phyloP scores from a whole-genome alignment of 1,140 invertebrate genomes.

The Acromyrmex charruanus region DNA sequence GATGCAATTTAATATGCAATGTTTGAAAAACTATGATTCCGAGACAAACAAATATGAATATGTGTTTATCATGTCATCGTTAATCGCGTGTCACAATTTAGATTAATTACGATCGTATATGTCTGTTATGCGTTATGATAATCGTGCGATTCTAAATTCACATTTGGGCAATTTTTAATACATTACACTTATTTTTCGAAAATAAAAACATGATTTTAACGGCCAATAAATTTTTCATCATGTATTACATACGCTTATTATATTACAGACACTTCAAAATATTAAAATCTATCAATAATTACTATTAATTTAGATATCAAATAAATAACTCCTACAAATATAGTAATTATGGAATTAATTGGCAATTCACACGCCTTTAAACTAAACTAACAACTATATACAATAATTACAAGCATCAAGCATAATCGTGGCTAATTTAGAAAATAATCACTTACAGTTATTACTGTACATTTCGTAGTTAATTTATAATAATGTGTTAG shows the following conservation, averaged over 20 bases:
- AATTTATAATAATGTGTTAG: no score
- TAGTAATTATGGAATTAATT: neutral
- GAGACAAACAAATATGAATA: neutral
- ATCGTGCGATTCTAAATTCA: neutral
- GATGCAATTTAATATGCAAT: neutral
- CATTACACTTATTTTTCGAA: neutral
- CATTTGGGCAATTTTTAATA: neutral
- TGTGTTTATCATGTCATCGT: neutral
- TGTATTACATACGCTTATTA: no score
- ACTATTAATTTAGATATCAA: neutral
- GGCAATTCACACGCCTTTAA: no score
- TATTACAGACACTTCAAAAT: neutral
- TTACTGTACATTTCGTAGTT: neutral
- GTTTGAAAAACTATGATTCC: neutral
- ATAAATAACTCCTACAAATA: neutral
- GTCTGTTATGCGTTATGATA: neutral
- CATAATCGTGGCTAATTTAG: slow-evolving; percentile 2
- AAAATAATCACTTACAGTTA: neutral
- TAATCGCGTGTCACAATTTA: neutral
- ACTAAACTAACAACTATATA: neutral
- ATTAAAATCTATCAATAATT: neutral
- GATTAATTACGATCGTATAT: neutral
- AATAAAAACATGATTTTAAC: neutral
- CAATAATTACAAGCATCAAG: neutral
- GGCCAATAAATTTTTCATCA: neutral